phyloP scores from a whole-genome alignment of 2,797 vertebrate species.

The Etheostoma nigrum region DNA sequence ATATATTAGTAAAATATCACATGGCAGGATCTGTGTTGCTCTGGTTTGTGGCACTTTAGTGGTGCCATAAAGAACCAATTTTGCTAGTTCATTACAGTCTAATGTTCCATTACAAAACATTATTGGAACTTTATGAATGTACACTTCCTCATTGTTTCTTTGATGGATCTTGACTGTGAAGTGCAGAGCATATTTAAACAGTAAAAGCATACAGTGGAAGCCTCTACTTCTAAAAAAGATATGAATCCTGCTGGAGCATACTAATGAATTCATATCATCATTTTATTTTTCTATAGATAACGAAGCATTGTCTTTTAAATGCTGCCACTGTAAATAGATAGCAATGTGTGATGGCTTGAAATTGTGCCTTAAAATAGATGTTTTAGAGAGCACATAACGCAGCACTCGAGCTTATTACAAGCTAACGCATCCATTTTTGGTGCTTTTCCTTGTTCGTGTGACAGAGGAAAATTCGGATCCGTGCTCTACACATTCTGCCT shows the following conservation, averaged over 20 bases:
- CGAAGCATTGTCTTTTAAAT: constrained; percentile 30
- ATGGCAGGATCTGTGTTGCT: constrained; percentile 55
- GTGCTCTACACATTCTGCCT: constrained; percentile 29
- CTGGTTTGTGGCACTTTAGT: constrained; percentile 64
- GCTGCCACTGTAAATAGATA: constrained; percentile 30
- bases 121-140: constrained; percentile 73
- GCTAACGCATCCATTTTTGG: constrained; percentile 37
- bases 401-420: constrained; percentile 21
- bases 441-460: constrained; percentile 26
- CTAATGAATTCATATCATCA: constrained; percentile 30
- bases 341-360: constrained; percentile 13
- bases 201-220: constrained; percentile 38
- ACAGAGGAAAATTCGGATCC: constrained; percentile 43
- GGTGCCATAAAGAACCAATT: constrained; percentile 69
- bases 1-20: constrained; percentile 60
- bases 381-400: constrained; percentile 40
- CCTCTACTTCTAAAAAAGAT: constrained; percentile 18
- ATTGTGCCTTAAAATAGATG: constrained; percentile 40
- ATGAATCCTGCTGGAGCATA: constrained; percentile 28
- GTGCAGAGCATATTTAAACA: constrained; percentile 52
- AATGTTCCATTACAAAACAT: constrained; percentile 76
- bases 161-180: constrained; percentile 67
- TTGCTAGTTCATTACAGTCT: constrained; percentile 71
- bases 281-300: constrained; percentile 27
- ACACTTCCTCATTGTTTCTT: constrained; percentile 61